Conservation (phyloP, 2,888 invertebrate genomes). For the Epicampocera succincta region DNA sequence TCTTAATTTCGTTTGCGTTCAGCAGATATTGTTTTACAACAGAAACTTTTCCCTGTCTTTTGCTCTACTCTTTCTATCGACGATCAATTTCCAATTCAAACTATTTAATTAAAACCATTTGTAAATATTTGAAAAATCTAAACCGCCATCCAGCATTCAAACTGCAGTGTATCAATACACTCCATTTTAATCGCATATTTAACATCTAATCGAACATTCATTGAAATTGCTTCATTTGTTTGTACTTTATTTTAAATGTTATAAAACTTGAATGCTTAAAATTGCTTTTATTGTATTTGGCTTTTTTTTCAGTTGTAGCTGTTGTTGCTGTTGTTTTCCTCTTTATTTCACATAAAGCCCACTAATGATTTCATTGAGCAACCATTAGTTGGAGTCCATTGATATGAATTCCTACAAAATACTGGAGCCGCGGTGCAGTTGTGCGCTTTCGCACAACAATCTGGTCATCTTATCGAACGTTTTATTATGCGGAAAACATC, state of each 20-base stretch:
- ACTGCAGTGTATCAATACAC: neutral
- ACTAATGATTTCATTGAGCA: conserved; percentile 35
- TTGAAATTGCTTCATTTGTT: conserved; percentile 41
- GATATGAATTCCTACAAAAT: conserved; percentile 12
- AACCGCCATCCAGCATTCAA: conserved; percentile 36
- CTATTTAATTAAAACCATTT: conserved; percentile 47
- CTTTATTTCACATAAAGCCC: neutral
- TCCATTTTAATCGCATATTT: conserved; percentile 36
- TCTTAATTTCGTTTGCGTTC: no score
- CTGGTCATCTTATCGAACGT: conserved; percentile 57
- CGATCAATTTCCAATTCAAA: conserved; percentile 2
- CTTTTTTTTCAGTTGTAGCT: no score
- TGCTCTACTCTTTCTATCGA: neutral
- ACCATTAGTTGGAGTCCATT: conserved; percentile 33
- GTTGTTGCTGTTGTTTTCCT: neutral
- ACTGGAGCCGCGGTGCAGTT: neutral
- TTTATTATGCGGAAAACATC: conserved; percentile 64
- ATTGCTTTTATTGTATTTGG: conserved; percentile 38
- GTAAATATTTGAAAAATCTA: conserved; percentile 17
- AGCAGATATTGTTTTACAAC: no score
- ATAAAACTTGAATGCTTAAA: conserved; percentile 27
- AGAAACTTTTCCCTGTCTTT: no score
- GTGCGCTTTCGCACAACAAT: conserved; percentile 40
- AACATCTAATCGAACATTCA: conserved; percentile 56
- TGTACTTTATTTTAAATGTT: conserved; percentile 21